A percentile compares a stretch with the other conserved stretches of the same genome.
phyloP scores from a whole-genome alignment of 2,113 vertebrate genomes.

The Atlantisia rogersi region DNA sequence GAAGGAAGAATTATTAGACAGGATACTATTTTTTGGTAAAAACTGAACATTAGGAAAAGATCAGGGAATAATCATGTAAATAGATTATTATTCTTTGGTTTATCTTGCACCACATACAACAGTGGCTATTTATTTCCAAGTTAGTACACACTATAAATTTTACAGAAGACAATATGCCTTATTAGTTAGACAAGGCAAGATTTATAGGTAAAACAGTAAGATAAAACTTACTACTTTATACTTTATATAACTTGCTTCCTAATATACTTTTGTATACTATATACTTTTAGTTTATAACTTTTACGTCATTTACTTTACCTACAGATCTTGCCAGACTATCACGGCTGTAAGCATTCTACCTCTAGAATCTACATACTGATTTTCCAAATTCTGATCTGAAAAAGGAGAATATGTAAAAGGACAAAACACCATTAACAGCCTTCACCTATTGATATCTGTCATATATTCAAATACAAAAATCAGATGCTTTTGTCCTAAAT shows the following conservation, averaged over 20 bases:
- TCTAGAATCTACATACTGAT: conserved; percentile 29
- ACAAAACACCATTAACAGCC: not conserved
- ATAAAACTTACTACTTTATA: not conserved
- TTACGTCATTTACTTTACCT: not conserved
- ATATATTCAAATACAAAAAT: not conserved
- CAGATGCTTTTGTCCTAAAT: not conserved
- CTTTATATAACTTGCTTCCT: not conserved
- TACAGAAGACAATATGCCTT: not conserved
- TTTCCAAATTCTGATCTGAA: conserved; percentile 12
- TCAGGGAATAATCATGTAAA: not conserved
- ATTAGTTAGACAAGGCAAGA: not conserved
- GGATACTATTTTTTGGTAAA: not conserved
- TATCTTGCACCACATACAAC: not conserved
- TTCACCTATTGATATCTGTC: not conserved
- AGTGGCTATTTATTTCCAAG: not conserved
- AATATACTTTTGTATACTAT: not conserved
- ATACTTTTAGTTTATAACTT: not conserved
- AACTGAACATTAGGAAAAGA: not conserved
- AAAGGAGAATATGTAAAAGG: not conserved
- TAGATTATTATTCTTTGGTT: not conserved
- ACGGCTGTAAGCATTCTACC: not conserved
- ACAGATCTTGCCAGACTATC: conserved; percentile 21
- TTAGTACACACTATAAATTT: not conserved
- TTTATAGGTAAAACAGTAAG: conserved; percentile 23
- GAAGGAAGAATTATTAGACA: not conserved